phyloP scores from a whole-genome alignment of 2,888 invertebrate genomes.

The Melangyna quadrimaculata region DNA sequence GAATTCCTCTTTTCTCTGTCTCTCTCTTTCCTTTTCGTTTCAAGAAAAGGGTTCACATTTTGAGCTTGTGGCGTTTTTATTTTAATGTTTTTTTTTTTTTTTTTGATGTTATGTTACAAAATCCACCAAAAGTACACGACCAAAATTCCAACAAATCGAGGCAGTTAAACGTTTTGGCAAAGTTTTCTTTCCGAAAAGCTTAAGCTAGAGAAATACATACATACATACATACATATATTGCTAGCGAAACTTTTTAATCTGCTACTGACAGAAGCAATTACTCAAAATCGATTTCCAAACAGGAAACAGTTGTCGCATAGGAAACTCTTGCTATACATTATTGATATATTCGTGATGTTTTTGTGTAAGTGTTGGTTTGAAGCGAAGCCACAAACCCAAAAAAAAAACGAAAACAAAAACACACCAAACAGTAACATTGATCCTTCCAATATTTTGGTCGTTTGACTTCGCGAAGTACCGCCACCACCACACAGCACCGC shows the following conservation, averaged over 20 bases:
- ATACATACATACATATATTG: too few relatives aligned
- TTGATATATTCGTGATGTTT: background rate
- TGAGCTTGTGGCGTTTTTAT: background rate
- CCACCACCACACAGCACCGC: background rate
- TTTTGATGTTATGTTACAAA: background rate
- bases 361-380: background rate
- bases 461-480: slow-evolving; percentile 40
- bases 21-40: background rate
- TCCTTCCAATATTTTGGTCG: slow-evolving; percentile 55
- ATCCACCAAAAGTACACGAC: slow-evolving; percentile 2
- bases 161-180: slow-evolving; percentile 50
- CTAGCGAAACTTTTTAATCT: slow-evolving; percentile 68
- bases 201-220: background rate
- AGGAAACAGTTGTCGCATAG: slow-evolving; percentile 67
- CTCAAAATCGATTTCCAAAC: slow-evolving; percentile 71
- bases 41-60: slow-evolving; percentile 26
- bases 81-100: background rate
- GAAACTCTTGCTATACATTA: background rate
- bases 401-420: slow-evolving; percentile 8
- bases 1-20: background rate
- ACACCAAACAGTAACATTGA: slow-evolving; percentile 37
- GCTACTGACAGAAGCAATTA: slow-evolving; percentile 71
- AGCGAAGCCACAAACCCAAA: background rate
- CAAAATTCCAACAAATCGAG: slow-evolving; percentile 40
- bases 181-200: slow-evolving; percentile 37